Conservation (phyloP, 1,140 invertebrate species). For the Babylonia areolata region DNA sequence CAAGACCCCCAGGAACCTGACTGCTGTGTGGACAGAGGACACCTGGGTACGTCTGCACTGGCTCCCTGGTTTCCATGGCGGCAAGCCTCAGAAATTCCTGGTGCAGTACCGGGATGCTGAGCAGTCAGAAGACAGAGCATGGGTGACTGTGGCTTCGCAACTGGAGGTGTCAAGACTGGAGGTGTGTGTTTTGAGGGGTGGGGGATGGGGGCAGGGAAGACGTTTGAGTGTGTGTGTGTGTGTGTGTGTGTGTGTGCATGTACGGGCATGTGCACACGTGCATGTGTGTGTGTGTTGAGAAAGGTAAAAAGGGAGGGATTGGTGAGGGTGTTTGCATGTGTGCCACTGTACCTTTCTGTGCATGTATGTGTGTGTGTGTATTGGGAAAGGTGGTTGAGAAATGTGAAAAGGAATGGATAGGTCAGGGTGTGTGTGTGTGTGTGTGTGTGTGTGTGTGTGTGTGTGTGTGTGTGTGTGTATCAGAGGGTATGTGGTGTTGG, state of each 20-base stretch:
- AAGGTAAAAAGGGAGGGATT: too few species aligned
- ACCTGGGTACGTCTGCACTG: neutral
- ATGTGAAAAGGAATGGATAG: neutral
- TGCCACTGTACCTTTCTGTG: neutral
- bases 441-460: neutral
- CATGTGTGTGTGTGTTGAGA: neutral
- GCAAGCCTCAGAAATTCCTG: conserved; percentile 6
- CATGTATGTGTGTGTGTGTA: neutral
- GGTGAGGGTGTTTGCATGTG: too few species aligned
- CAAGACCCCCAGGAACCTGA: neutral
- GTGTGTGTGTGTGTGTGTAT: too few species aligned
- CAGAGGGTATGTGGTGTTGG: too few species aligned
- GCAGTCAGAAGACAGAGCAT: neutral
- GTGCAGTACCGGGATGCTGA: neutral
- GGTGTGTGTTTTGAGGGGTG: neutral
- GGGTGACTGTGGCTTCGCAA: neutral
- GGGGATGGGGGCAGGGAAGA: too few species aligned
- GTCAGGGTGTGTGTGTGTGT: neutral
- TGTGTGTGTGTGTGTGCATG: neutral
- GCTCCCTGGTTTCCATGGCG: conserved; percentile 26
- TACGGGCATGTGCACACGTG: neutral
- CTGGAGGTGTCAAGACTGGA: neutral
- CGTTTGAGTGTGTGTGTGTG: neutral
- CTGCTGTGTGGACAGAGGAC: neutral
- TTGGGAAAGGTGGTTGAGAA: too few species aligned